Evolutionary conservation across 2,888 invertebrate species (phyloP).

Genomic region (Spilosoma lubricipeda): DNA sequence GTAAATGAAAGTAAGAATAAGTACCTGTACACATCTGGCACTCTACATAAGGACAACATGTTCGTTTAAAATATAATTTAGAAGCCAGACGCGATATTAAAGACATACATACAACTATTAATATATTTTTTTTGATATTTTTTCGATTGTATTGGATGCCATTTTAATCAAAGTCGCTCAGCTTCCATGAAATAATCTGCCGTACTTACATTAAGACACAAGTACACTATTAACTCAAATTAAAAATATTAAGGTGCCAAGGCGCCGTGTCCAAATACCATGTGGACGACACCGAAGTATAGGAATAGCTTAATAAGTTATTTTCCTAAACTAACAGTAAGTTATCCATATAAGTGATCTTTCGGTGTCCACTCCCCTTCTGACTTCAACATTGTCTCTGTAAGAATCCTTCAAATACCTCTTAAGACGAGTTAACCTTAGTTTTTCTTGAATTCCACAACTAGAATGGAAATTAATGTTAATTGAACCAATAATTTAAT

Average conservation of each 20-base stretch:
- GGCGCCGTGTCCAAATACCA: not conserved
- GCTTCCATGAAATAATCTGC: too few species aligned
- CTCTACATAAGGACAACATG: too few species aligned
- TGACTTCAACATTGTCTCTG: not conserved
- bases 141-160: too few species aligned
- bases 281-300: too few species aligned
- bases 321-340: not conserved
- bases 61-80: too few species aligned
- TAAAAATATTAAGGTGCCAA: not conserved
- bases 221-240: not conserved
- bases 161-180: too few species aligned
- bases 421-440: not conserved
- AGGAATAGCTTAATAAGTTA: not conserved
- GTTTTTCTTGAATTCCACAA: conserved; percentile 10
- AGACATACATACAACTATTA: too few species aligned
- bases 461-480: conserved; percentile 12
- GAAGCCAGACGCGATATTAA: too few species aligned
- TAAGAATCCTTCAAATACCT: conserved; percentile 6
- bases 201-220: too few species aligned
- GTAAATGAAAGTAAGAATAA: too few species aligned
- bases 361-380: not conserved
- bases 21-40: too few species aligned
- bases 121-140: too few species aligned
- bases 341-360: not conserved
- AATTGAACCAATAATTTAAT: conserved; percentile 13